Conservation (phyloP, 1,140 invertebrate genomes). For the Macrocentrus cingulum region DNA sequence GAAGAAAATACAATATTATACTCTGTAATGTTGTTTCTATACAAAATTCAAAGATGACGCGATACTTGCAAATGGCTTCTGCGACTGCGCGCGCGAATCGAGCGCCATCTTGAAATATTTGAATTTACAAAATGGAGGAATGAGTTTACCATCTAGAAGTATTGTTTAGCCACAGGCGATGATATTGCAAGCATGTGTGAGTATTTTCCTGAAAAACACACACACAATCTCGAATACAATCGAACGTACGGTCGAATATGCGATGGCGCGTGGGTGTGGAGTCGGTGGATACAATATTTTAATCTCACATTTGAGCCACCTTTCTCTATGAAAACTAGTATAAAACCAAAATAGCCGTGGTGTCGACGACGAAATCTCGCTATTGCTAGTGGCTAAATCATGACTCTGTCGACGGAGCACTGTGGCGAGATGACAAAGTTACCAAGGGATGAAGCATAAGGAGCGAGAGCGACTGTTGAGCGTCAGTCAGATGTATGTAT, state of each 20-base stretch:
- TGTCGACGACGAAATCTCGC: neutral
- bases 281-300: neutral
- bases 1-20: too few relatives aligned
- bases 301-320: neutral
- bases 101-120: too few relatives aligned
- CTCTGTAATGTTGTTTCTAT: too few relatives aligned
- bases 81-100: too few relatives aligned
- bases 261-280: conserved; percentile 21
- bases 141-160: too few relatives aligned
- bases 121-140: too few relatives aligned
- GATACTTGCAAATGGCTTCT: too few relatives aligned
- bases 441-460: conserved; percentile 15
- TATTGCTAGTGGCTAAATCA: neutral
- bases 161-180: too few relatives aligned
- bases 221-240: neutral
- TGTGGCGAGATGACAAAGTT: conserved; percentile 1
- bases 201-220: too few relatives aligned
- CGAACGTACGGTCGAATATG: conserved; percentile 3
- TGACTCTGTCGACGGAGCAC: neutral
- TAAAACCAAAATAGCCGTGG: conserved; percentile 1
- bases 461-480: conserved; percentile 11
- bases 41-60: too few relatives aligned
- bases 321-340: conserved; percentile 15
- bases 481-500: conserved; percentile 26
- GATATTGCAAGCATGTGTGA: too few relatives aligned